Percentiles rank a stretch among this genome's conserved stretches.
These are phyloP conservation scores for Caenorhabditis plicata DNA, from an alignment of 2,888 invertebrate genomes.

Conservation along the genomic window DNA sequence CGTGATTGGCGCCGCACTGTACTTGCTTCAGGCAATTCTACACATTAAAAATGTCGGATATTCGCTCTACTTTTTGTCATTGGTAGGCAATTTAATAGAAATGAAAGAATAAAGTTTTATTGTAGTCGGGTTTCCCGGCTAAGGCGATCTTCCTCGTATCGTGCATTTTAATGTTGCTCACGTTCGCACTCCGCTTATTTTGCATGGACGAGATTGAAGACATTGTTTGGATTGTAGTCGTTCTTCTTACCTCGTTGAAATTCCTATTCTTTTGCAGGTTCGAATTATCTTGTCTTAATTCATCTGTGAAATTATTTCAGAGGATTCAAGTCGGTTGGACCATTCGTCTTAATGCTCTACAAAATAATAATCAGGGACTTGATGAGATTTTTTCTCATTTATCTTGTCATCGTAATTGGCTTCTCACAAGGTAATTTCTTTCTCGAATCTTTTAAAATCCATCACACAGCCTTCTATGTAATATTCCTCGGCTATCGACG, in stretches of 20 bases:
- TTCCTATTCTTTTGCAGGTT: constrained; percentile 95
- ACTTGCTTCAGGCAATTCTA: constrained; percentile 51
- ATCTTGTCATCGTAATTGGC: constrained; percentile 92
- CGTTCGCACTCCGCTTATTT: constrained; percentile 81
- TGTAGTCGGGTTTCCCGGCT: constrained; percentile 82
- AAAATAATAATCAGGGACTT: constrained; percentile 96
- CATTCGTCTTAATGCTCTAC: constrained; percentile 99
- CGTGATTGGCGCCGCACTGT: constrained; percentile 79
- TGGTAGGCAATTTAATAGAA: constrained; percentile 72
- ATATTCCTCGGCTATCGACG: constrained; percentile 60
- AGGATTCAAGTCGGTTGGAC: constrained; percentile 95
- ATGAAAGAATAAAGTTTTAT: constrained; percentile 27
- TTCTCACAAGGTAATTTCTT: constrained; percentile 96
- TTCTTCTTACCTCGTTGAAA: constrained; percentile 92
- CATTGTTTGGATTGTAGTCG: constrained; percentile 86
- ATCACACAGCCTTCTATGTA: constrained; percentile 70
- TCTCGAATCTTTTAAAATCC: constrained; percentile 9
- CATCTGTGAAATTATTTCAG: constrained; percentile 71
- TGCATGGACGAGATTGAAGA: constrained; percentile 85
- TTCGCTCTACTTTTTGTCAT: constrained; percentile 89
- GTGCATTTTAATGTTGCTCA: constrained; percentile 81
- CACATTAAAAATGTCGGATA: constrained; percentile 79
- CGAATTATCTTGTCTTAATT: background rate
- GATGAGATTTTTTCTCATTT: constrained; percentile 92
- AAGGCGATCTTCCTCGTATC: constrained; percentile 92